phyloP scores from a whole-genome alignment of 2,888 invertebrate genomes.

The Argyresthia goedartella region DNA sequence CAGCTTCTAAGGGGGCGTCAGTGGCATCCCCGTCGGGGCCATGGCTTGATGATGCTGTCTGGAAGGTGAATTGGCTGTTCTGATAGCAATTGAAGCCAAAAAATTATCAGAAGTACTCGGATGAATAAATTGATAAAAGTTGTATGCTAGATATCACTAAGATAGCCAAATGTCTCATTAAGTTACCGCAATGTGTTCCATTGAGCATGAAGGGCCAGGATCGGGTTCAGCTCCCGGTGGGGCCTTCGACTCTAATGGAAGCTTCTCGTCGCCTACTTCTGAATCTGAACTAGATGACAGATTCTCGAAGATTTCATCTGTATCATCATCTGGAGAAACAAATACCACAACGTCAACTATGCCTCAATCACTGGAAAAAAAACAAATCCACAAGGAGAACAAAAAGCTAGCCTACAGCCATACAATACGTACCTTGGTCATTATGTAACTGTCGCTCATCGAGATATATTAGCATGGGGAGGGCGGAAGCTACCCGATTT shows the following conservation, averaged over 20 bases:
- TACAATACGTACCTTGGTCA: slow-evolving; percentile 33
- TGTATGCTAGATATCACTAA: too few species aligned
- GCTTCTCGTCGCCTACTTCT: slow-evolving; percentile 14
- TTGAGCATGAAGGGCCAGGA: slow-evolving; percentile 25
- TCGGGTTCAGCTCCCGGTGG: slow-evolving; percentile 19
- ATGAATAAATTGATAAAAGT: too few species aligned
- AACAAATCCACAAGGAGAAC: too few species aligned
- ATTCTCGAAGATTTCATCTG: neutral
- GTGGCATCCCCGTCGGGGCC: slow-evolving; percentile 8
- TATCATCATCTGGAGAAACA: neutral
- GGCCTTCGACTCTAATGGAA: neutral
- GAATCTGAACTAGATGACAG: slow-evolving; percentile 27
- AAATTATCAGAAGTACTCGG: too few species aligned
- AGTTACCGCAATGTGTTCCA: neutral
- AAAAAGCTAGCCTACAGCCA: neutral
- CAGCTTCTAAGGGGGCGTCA: slow-evolving; percentile 21
- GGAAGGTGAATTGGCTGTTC: too few species aligned
- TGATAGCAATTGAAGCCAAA: too few species aligned
- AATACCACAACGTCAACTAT: neutral
- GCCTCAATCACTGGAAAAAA: neutral
- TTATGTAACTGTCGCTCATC: slow-evolving; percentile 43
- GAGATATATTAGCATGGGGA: slow-evolving; percentile 47
- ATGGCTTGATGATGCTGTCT: slow-evolving; percentile 6
- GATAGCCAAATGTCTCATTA: too few species aligned
- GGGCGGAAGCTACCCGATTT: slow-evolving; percentile 29